Base-by-base conservation (phyloP, 2,888 invertebrate genomes). In the Sesia apiformis region DNA sequence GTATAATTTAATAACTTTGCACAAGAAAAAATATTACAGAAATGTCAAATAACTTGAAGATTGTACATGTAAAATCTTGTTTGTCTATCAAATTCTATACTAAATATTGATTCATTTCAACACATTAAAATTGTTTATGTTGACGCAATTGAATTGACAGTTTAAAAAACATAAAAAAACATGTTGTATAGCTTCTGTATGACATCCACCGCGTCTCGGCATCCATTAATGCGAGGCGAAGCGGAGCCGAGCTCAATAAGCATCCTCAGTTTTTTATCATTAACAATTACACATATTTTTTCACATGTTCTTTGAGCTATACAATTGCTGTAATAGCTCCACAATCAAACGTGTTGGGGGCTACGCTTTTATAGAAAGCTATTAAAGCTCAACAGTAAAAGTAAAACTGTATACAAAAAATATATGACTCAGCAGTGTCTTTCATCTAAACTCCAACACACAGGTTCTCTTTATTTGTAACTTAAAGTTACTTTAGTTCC, bases 241-340 rank as follows among this genome's bases (percentile, higher is more conserved):
- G 62, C 69, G 65, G 60, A 60, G 66, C 64, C 69, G 63, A 58
- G 60, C 67, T 74, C 76, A 74, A 77, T 77, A 74, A 74, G 65
- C 67, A 68, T 76, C 69, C 72, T 74, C 71, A 69, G 79, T 82
- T 84, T 53, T 82, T 82, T 74, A 69, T 70, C 72, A 69, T 72
- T 65, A 74, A 76, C 78, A 84, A 82, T 84, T 83, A 82, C 76
- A 72, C 74, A 70, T 78, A 76, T 78, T 81, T 81, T 77, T 77
- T 79, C 77, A 52, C 53, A 74, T 72, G 66, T 70, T 76, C 66
- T 79, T 82, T 83, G 75, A 77, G 78, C 75, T 77, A 56, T 67
- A 76, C 75, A 78, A 78, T 78, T 75, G 69, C 71, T 72, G 70
- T 78, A 80, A 77, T 76, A 67, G 72, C 72, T 76, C 65, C 62